Base-by-base conservation (phyloP, 2,797 vertebrate species). In the Xiphophorus birchmanni region DNA sequence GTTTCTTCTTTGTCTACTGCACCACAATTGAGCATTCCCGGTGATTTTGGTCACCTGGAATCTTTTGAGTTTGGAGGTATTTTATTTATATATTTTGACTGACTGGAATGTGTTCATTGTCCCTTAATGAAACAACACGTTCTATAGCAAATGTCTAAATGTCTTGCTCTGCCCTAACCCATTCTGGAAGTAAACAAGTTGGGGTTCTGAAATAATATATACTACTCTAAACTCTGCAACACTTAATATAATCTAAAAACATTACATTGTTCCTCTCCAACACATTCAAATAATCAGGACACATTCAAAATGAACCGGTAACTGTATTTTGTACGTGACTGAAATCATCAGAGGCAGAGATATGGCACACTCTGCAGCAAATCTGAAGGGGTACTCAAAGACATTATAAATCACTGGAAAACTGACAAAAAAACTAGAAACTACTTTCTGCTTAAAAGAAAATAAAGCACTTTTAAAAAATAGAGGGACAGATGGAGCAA, bases 391-490 rank as follows among this genome's bases (percentile, higher is more conserved):
- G 29, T 74, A 81, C 82, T 89, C 76, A 83, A 65, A 76, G 32
- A 35, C 73, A 81, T 63, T 81, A 78, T 80, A 75, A 82, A 79
- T 88, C 32, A 60, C 18, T 60, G 65, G 37, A 85, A 60, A 50
- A 85, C 75, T 48, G 82, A 81, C 50, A 54, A 67, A 76, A 76
- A 74, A 75, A 32, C 26, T 42, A 40, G 35, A 47, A 58, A 48
- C 0, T 73, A 37, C 9, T 67, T 10, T 17, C 29, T 11, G 40
- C 58, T 69, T 72, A 83, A 56, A 74, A 65, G 32, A 47, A 79
- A 86, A 79, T 80, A 63, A 90, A 74, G 65, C 50, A 75, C 56
- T 45, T 48, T 63, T 81, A 65, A 83, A 47, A 89, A 86, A 82
- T 83, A 84, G 63, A 74, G 73, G 47, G 42, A 45, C 58, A 2